A percentile compares a stretch with the other conserved stretches of the same genome.
These are phyloP conservation scores for Temnopleurus reevesii DNA, from an alignment of 53 echinoderm and acorn worm genomes.

Conservation along the genomic window DNA sequence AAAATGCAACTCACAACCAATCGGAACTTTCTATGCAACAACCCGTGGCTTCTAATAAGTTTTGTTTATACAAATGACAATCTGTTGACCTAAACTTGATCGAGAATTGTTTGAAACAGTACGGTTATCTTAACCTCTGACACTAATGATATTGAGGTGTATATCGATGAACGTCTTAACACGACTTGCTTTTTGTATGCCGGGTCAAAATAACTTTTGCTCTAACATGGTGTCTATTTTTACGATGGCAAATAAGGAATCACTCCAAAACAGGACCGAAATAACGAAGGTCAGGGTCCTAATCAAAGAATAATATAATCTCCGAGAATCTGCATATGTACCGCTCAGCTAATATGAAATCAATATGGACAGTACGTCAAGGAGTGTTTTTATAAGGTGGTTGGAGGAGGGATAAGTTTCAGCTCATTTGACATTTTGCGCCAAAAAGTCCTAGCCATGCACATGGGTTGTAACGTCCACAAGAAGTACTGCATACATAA, in stretches of 20 bases:
- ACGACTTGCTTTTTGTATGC: neutral
- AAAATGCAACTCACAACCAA: too few species aligned
- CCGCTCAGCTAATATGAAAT: neutral
- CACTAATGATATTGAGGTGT: too few species aligned
- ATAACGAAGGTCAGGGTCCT: neutral
- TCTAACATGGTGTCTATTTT: neutral
- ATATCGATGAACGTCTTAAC: too few species aligned
- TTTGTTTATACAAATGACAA: too few species aligned
- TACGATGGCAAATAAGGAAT: neutral
- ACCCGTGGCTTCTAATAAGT: neutral
- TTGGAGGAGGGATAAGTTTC: neutral
- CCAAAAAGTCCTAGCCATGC: neutral
- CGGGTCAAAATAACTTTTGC: neutral
- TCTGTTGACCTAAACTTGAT: too few species aligned
- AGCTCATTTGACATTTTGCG: neutral
- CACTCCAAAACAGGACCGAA: neutral
- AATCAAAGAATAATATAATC: slow-evolving; percentile 16
- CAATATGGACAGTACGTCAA: neutral
- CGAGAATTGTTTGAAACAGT: too few species aligned
- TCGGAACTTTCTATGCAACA: too few species aligned
- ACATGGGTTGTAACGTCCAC: neutral
- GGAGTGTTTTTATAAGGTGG: neutral
- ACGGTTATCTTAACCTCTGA: too few species aligned
- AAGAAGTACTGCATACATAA: neutral
- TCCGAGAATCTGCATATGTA: neutral